A percentile compares a stretch with the other conserved stretches of the same genome.
phyloP scores from a whole-genome alignment of 2,888 invertebrate genomes.

The Camponotus fellah region DNA sequence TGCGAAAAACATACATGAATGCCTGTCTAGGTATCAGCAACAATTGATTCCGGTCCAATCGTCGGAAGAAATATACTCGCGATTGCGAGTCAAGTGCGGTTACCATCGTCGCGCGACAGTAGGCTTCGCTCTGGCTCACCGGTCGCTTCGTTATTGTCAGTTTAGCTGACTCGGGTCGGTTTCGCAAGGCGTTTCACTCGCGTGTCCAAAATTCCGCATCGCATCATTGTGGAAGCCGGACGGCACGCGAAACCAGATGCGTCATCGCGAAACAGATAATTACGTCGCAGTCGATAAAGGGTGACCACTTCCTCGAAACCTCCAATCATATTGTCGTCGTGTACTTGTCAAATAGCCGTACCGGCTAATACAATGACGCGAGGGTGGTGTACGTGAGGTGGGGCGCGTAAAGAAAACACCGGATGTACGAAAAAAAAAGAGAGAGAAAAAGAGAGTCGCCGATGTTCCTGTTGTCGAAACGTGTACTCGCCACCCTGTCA shows the following conservation, averaged over 20 bases:
- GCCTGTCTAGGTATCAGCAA: not conserved
- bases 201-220: conserved; percentile 53
- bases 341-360: conserved; percentile 55
- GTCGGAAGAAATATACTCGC: not conserved
- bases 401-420: conserved; percentile 43
- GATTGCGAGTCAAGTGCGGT: conserved; percentile 10
- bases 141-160: conserved; percentile 34
- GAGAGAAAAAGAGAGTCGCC: not conserved
- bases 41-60: not conserved
- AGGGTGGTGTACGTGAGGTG: conserved; percentile 9
- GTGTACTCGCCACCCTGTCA: conserved; percentile 24
- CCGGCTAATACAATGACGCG: conserved; percentile 23
- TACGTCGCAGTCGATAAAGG: conserved; percentile 58
- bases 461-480: conserved; percentile 20
- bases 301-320: conserved; percentile 75
- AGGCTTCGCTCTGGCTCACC: not conserved
- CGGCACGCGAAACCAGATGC: conserved; percentile 55
- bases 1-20: not conserved
- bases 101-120: conserved; percentile 11
- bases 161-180: conserved; percentile 15
- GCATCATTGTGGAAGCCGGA: conserved; percentile 9
- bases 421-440: conserved; percentile 34
- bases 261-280: conserved; percentile 55
- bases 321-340: conserved; percentile 76
- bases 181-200: conserved; percentile 37